A percentile compares a stretch with the other conserved stretches of the same genome.
These are phyloP conservation scores for Diachasmimorpha longicaudata DNA, from an alignment of 1,140 invertebrate genomes.

Conservation along the genomic window DNA sequence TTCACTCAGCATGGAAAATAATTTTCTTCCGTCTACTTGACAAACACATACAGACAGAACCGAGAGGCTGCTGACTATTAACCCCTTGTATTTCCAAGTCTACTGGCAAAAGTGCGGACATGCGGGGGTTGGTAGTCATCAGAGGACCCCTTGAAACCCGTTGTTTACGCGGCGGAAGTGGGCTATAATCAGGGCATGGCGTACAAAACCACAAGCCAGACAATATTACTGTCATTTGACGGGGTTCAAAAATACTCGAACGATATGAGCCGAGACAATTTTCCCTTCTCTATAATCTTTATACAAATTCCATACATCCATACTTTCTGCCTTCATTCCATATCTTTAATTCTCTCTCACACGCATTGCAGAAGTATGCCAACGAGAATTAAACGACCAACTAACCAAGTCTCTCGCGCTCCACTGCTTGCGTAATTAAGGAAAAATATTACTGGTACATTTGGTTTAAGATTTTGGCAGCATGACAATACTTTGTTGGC, in stretches of 20 bases:
- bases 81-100: not conserved
- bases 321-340: not conserved
- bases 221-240: conserved; percentile 59
- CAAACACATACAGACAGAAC: too few species aligned
- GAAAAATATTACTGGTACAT: too few species aligned
- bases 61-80: too few species aligned
- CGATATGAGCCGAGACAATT: conserved; percentile 9
- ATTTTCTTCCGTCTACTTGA: too few species aligned
- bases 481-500: too few species aligned
- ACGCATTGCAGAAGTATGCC: conserved; percentile 30
- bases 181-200: conserved; percentile 56
- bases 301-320: not conserved
- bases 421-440: too few species aligned
- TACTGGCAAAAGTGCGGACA: not conserved
- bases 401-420: too few species aligned
- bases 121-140: conserved; percentile 19
- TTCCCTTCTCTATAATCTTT: not conserved
- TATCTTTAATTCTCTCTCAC: conserved; percentile 32
- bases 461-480: too few species aligned
- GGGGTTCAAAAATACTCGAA: conserved; percentile 13
- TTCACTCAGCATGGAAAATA: too few species aligned
- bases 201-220: conserved; percentile 53
- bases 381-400: conserved; percentile 49
- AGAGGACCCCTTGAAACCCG: conserved; percentile 47
- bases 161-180: conserved; percentile 56